phyloP scores from a whole-genome alignment of 1,140 invertebrate species.

The Drosophila murphyi region DNA sequence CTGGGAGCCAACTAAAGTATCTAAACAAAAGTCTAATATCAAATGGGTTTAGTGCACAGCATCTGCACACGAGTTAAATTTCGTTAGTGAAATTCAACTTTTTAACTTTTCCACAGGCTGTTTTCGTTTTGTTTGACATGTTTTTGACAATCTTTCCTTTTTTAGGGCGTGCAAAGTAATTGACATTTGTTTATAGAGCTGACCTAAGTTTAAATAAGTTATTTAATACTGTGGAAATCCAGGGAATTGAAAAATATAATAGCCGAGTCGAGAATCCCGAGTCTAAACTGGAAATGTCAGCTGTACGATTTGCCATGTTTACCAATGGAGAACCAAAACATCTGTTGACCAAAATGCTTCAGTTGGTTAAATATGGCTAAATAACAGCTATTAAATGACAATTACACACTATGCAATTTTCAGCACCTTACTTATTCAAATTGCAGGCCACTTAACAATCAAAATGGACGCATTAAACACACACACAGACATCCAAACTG shows the following conservation, averaged over 20 bases:
- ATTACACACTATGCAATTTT: slow-evolving; percentile 53
- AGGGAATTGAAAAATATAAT: too few relatives aligned
- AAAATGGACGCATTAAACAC: neutral
- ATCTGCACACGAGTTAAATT: slow-evolving; percentile 55
- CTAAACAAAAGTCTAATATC: slow-evolving; percentile 63
- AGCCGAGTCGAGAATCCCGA: too few relatives aligned
- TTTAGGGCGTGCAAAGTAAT: neutral
- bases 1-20: slow-evolving; percentile 33
- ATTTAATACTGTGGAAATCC: too few relatives aligned
- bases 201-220: too few relatives aligned
- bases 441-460: slow-evolving; percentile 43
- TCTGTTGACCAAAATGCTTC: slow-evolving; percentile 41
- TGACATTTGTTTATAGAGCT: too few relatives aligned
- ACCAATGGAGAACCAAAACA: slow-evolving; percentile 52
- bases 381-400: slow-evolving; percentile 57
- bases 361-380: slow-evolving; percentile 26
- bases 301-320: slow-evolving; percentile 28
- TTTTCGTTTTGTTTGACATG: slow-evolving; percentile 18
- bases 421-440: slow-evolving; percentile 50
- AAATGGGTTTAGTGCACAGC: slow-evolving; percentile 55
- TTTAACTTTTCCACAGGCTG: slow-evolving; percentile 44
- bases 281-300: slow-evolving; percentile 5
- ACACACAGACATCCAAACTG: neutral
- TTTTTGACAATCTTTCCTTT: slow-evolving; percentile 24
- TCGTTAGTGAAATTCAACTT: slow-evolving; percentile 64